These are phyloP conservation scores for Aspidiotus destructor DNA, from an alignment of 2,888 invertebrate genomes.

Conservation along the genomic window DNA sequence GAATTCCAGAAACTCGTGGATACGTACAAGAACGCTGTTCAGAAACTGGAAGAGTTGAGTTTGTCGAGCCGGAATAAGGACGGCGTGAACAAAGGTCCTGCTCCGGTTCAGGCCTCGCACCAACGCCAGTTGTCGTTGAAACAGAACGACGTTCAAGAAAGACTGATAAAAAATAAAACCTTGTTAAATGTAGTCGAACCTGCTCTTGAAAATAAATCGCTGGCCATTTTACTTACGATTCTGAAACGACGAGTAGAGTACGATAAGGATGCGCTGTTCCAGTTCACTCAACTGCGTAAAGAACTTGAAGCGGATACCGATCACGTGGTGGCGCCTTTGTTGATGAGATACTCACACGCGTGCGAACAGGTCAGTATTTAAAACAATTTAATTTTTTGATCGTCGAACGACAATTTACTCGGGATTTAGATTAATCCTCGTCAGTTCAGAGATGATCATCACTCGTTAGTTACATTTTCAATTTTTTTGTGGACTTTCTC, in stretches of 20 bases:
- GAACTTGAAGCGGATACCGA: conserved; percentile 51
- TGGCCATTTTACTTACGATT: conserved; percentile 62
- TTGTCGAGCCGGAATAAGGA: conserved; percentile 46
- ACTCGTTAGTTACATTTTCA: too few species aligned
- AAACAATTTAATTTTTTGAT: not conserved
- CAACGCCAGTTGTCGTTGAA: conserved; percentile 75
- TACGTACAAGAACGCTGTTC: conserved; percentile 75
- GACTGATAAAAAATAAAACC: conserved; percentile 85
- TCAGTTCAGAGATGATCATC: too few species aligned
- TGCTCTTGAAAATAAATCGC: conserved; percentile 67
- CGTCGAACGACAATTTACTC: not conserved
- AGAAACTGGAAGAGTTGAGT: conserved; percentile 68
- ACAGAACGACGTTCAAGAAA: conserved; percentile 75
- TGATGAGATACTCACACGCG: conserved; percentile 46
- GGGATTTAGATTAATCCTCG: too few species aligned
- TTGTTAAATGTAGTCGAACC: conserved; percentile 58
- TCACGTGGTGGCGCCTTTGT: conserved; percentile 50
- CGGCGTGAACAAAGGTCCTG: conserved; percentile 46
- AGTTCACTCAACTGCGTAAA: conserved; percentile 51
- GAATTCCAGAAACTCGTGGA: conserved; percentile 76
- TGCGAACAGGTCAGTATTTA: conserved; percentile 43
- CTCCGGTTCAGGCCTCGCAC: conserved; percentile 77
- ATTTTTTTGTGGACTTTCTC: too few species aligned
- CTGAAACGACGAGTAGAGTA: conserved; percentile 74
- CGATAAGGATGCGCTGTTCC: conserved; percentile 75